Percentiles rank a stretch among this genome's conserved stretches.
phyloP scores from a whole-genome alignment of 2,797 vertebrate genomes.

The Coracias cyanogaster region DNA sequence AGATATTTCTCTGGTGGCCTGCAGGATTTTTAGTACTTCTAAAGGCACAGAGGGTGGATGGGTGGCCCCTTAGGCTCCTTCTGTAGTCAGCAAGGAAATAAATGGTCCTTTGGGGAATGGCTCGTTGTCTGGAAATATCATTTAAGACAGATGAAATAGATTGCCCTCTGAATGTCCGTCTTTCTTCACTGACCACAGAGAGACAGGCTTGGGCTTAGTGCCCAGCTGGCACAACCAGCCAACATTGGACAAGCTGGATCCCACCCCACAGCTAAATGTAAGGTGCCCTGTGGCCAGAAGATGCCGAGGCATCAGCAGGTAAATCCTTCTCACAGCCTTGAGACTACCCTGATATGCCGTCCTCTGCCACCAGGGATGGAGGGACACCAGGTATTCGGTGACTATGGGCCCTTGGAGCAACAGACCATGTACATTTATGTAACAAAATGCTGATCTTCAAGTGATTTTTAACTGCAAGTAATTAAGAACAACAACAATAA shows the following conservation, averaged over 20 bases:
- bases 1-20: neutral
- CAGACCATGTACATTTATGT: neutral
- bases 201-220: neutral
- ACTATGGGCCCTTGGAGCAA: neutral
- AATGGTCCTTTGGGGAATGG: neutral
- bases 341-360: neutral
- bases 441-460: neutral
- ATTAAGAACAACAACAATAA: neutral
- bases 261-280: neutral
- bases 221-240: neutral
- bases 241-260: neutral
- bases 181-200: neutral
- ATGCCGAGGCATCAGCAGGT: neutral
- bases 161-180: neutral
- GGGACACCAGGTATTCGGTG: fast-evolving
- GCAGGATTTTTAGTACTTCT: neutral
- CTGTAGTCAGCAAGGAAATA: neutral
- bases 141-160: neutral
- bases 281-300: neutral
- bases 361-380: neutral
- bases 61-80: neutral
- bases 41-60: neutral
- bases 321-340: neutral
- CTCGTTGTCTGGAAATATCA: neutral
- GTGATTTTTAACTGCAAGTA: neutral